Evolutionary conservation across 30 jellyfish, hydroid and myxozoan species (phyloP).

Genomic region (Aurelia sp.): DNA sequence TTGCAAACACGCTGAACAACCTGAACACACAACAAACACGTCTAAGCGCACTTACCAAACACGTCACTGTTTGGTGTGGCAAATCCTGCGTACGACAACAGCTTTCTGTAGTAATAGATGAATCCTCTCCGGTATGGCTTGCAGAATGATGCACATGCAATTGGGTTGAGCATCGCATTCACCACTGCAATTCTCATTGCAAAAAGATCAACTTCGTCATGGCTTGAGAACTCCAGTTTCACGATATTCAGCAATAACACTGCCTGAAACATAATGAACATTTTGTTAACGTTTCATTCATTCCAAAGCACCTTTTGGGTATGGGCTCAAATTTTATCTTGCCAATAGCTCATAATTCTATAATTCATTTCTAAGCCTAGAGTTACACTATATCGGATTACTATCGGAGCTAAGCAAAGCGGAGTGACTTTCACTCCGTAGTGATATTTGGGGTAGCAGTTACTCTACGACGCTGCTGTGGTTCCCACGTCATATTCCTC

Average conservation of each 20-base stretch:
- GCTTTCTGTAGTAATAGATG: slow-evolving; percentile 54
- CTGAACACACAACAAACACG: no score
- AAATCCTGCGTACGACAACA: slow-evolving; percentile 82
- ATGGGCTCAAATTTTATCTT: no score
- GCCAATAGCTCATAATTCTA: no score
- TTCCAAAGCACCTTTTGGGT: no score
- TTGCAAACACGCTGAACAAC: slow-evolving; percentile 4
- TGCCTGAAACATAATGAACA: slow-evolving; percentile 32
- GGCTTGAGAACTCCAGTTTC: slow-evolving; percentile 30
- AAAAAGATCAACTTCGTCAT: slow-evolving; percentile 74
- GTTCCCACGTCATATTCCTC: no score
- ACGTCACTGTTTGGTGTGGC: slow-evolving; percentile 84
- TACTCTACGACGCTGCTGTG: no score
- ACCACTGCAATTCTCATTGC: slow-evolving; percentile 95
- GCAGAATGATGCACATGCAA: slow-evolving; percentile 93
- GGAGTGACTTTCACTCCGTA: no score
- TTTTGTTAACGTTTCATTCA: no score
- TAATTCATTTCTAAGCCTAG: no score
- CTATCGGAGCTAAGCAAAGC: no score
- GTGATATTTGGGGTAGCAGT: no score
- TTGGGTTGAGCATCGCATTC: slow-evolving; percentile 84
- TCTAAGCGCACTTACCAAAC: slow-evolving; percentile 63
- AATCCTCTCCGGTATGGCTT: slow-evolving; percentile 91
- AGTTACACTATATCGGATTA: no score
- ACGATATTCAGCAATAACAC: slow-evolving; percentile 46